These are phyloP conservation scores for Lasioglossum vierecki DNA, from an alignment of 2,888 invertebrate genomes.

Conservation along the genomic window DNA sequence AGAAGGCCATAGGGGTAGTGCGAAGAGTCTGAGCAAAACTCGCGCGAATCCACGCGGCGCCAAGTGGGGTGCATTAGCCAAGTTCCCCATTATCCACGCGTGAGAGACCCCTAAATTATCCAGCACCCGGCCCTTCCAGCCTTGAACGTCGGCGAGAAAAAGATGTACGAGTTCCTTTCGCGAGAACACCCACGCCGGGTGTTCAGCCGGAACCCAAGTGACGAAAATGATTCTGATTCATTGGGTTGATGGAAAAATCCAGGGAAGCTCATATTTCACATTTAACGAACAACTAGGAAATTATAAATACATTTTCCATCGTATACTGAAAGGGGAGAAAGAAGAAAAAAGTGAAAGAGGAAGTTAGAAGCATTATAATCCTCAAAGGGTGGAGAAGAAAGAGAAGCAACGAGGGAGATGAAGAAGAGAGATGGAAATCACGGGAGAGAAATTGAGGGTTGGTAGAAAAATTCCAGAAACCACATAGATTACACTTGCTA, in stretches of 20 bases:
- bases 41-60: conserved; percentile 79
- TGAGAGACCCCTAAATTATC: conserved; percentile 83
- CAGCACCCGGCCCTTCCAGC: conserved; percentile 74
- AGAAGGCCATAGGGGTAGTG: conserved; percentile 30
- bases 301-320: neutral
- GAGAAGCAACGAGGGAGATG: neutral
- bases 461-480: neutral
- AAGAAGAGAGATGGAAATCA: neutral
- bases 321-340: neutral
- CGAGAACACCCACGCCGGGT: conserved; percentile 62
- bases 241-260: neutral
- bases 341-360: neutral
- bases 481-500: neutral
- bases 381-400: neutral
- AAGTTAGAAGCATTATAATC: too few species aligned
- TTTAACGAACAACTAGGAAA: neutral
- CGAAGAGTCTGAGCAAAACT: conserved; percentile 61
- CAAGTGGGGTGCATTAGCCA: conserved; percentile 83
- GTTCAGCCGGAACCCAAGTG: conserved; percentile 57
- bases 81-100: conserved; percentile 83
- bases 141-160: conserved; percentile 80
- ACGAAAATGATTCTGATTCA: conserved; percentile 61
- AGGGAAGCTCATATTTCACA: neutral
- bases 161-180: conserved; percentile 79
- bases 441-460: neutral